phyloP scores from a whole-genome alignment of 2,797 vertebrate genomes.

The Rhinoraja longicauda region DNA sequence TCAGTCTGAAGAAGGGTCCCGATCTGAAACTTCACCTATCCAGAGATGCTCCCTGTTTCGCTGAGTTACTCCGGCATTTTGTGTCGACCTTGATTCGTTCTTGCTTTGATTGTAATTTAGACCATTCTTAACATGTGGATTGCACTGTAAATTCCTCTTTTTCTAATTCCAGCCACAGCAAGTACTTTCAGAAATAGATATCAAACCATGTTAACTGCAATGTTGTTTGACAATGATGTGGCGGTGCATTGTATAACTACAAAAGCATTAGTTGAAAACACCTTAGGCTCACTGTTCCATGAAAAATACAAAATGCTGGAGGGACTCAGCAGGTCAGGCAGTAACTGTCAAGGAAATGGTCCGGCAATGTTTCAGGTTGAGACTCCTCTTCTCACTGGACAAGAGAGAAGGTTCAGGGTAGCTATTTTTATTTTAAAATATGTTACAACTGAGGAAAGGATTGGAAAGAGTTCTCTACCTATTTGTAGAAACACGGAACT shows the following conservation, averaged over 20 bases:
- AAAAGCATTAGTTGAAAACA: neutral
- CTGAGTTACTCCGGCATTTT: too few relatives aligned
- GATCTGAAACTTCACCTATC: too few relatives aligned
- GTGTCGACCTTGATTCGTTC: neutral
- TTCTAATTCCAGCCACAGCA: neutral
- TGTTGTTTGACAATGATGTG: neutral
- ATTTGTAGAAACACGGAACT: too few relatives aligned
- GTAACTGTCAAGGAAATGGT: too few relatives aligned
- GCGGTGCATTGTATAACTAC: neutral
- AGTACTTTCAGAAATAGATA: neutral
- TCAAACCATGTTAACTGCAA: neutral
- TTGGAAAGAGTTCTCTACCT: neutral
- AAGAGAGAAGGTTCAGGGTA: neutral
- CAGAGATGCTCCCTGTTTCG: too few relatives aligned
- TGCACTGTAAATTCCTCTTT: neutral
- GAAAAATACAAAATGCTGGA: too few relatives aligned
- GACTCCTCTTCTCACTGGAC: neutral
- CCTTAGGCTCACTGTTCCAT: neutral
- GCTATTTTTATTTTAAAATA: neutral
- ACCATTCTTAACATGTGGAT: neutral
- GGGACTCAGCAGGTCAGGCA: too few relatives aligned
- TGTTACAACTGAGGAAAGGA: neutral
- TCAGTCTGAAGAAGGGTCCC: too few relatives aligned
- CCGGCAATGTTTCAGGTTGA: too few relatives aligned
- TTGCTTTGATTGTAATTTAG: neutral